phyloP scores from a whole-genome alignment of 2,888 invertebrate species.

The Aromia moschata region DNA sequence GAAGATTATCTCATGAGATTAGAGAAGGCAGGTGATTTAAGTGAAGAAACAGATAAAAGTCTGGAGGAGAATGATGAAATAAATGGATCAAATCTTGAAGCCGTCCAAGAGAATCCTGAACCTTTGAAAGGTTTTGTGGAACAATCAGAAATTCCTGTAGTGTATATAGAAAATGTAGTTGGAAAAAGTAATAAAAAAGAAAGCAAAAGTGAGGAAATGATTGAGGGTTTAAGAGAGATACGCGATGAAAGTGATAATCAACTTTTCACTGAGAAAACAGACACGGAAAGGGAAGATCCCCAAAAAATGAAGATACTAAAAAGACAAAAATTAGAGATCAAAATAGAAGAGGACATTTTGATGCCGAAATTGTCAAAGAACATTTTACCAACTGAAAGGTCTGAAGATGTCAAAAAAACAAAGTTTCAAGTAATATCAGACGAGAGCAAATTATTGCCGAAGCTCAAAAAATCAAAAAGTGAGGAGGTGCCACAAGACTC shows the following conservation, averaged over 20 bases:
- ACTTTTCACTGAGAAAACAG: conserved; percentile 1
- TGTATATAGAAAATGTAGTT: not conserved
- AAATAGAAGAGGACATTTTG: not conserved
- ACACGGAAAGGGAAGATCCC: conserved; percentile 17
- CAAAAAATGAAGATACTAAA: conserved; percentile 21
- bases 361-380: conserved; percentile 1
- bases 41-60: conserved; percentile 27
- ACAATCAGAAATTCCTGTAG: not conserved
- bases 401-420: not conserved
- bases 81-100: too few species aligned
- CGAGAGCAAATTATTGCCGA: conserved; percentile 10
- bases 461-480: conserved; percentile 2
- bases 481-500: conserved; percentile 15
- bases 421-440: not conserved
- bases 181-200: conserved; percentile 9
- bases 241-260: not conserved
- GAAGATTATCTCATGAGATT: conserved; percentile 25
- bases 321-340: conserved; percentile 33
- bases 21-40: not conserved
- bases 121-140: not conserved
- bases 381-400: not conserved
- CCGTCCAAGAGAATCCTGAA: not conserved
- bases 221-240: conserved; percentile 28
- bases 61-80: conserved; percentile 16
- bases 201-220: conserved; percentile 7